Evolutionary conservation across 2,797 vertebrate species (phyloP).

Genomic region (Agapornis canus): DNA sequence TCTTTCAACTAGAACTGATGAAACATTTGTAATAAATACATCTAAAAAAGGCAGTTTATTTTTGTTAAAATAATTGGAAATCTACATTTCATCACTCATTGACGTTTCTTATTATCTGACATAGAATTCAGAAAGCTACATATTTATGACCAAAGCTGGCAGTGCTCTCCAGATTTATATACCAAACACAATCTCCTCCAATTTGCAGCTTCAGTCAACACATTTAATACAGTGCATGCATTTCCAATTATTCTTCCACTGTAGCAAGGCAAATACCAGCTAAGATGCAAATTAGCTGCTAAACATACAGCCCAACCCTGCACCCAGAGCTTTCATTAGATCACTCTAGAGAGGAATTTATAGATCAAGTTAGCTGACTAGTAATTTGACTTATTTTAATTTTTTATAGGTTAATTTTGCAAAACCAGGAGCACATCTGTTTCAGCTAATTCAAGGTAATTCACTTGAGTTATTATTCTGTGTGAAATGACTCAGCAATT

Average conservation of each 20-base stretch:
- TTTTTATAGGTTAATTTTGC: conserved; percentile 33
- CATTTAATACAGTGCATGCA: neutral
- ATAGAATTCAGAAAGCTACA: neutral
- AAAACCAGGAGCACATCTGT: conserved; percentile 31
- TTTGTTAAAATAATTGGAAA: conserved; percentile 8
- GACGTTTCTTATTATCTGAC: conserved; percentile 25
- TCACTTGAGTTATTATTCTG: conserved; percentile 1
- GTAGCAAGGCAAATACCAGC: conserved; percentile 10
- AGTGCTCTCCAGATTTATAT: neutral
- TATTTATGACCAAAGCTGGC: conserved; percentile 4
- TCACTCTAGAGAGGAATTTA: conserved; percentile 27
- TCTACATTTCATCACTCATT: neutral
- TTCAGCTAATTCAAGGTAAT: conserved; percentile 35
- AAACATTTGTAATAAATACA: conserved; percentile 7
- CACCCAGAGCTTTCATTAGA: neutral
- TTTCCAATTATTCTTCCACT: conserved; percentile 38
- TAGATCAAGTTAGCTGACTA: neutral
- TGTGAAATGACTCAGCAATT: conserved; percentile 21
- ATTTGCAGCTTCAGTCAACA: conserved; percentile 44
- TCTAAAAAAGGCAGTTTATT: neutral
- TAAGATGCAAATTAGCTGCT: conserved; percentile 37
- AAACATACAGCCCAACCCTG: neutral
- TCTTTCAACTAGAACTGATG: neutral
- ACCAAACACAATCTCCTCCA: conserved; percentile 27
- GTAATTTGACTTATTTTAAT: neutral